Evolutionary conservation across 2,113 vertebrate species (phyloP), one percentile per base, ranked within the genome.

Genomic region (Nesoenas mayeri): DNA sequence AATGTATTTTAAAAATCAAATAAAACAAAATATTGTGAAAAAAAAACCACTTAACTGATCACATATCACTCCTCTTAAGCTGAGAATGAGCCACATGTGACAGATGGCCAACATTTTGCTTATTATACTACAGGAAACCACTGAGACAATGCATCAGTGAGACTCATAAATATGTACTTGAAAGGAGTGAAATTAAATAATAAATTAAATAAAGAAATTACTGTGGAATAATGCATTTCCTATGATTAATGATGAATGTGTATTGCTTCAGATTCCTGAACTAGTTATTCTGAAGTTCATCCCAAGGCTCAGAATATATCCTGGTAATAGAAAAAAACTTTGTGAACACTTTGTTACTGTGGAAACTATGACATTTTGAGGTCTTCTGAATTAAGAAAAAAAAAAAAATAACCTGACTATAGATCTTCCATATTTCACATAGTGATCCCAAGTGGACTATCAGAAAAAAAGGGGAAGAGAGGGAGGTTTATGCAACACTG

Each of bases 401-500:
- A 31, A n/a, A n/a, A 12, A 26, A 47, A 22, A 50, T 20, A 50
- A 50, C 11, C 8, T 57, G 19, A 4, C 25, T 21, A 47, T 1
- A 31, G 8, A 26, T 54, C 3, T 71, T 20, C 8, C 1, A 1
- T 38, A 48, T 71, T 78, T 74, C n/a, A 44, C 31, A 36, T 1
- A 51, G 4, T 19, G 3, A 65, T 28, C 16, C 6, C 48, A 34
- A 1, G 1, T 53, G 11, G 34, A 47, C 9, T 64, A 20, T 6
- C 12, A 84, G 15, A 11, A 64, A 15, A 26, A 75, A 84, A 71
- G 14, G 3, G 10, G 4, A 9, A 11, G 31, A 71, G 12, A 1
- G 1, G 0, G 5, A 70, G 6, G 2, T 31, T 72, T 9, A 32
- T 40, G 36, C 12, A 53, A 54, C 12, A 24, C 3, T 40, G 36